phyloP scores from a whole-genome alignment of 2,888 invertebrate genomes.

The Meghimatium bilineatum region DNA sequence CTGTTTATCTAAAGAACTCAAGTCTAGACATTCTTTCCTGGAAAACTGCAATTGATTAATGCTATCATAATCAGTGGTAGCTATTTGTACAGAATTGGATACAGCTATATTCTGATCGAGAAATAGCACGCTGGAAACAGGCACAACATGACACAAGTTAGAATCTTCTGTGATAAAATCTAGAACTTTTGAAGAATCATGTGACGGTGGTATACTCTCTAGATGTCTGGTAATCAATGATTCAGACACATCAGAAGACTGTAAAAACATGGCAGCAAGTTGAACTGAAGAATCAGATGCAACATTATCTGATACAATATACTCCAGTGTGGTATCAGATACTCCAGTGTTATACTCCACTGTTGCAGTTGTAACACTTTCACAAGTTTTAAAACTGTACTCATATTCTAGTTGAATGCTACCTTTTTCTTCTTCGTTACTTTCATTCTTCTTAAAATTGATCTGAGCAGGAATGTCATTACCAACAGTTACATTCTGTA shows the following conservation, averaged over 20 bases:
- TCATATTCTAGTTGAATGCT: conserved; percentile 17
- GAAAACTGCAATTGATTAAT: not conserved
- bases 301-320: not conserved
- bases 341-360: too few species aligned
- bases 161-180: not conserved
- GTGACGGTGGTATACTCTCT: not conserved
- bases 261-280: not conserved
- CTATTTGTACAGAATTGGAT: not conserved
- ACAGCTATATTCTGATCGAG: not conserved
- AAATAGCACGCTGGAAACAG: not conserved
- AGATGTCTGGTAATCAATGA: not conserved
- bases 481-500: not conserved
- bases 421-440: not conserved
- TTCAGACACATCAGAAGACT: not conserved
- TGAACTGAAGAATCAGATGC: not conserved
- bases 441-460: not conserved
- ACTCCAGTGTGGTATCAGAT: too few species aligned
- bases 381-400: not conserved
- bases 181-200: not conserved
- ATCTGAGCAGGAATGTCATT: not conserved
- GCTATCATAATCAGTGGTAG: not conserved
- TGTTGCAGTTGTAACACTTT: not conserved
- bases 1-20: not conserved
- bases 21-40: not conserved
- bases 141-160: conserved; percentile 1